Percentiles rank a stretch among this genome's conserved stretches.
Evolutionary conservation across 2,888 invertebrate genomes (phyloP).

Genomic region (Tenthredo distinguenda): DNA sequence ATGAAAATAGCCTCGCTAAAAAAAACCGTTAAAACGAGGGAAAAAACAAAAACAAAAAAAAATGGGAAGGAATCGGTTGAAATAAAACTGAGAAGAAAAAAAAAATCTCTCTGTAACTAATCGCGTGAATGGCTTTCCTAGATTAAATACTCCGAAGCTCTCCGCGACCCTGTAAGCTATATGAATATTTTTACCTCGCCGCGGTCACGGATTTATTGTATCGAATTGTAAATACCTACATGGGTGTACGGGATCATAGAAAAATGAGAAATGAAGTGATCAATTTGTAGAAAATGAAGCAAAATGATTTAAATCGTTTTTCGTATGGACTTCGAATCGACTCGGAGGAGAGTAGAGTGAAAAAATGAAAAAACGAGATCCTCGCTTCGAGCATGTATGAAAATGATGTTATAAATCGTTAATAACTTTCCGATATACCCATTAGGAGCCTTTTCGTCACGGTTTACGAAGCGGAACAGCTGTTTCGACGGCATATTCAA

Average conservation of each 20-base stretch:
- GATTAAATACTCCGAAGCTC: constrained; percentile 5
- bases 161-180: neutral
- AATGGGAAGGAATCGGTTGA: neutral
- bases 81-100: neutral
- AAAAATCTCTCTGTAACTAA: neutral
- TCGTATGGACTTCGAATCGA: neutral
- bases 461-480: constrained; percentile 24
- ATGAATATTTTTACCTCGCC: constrained; percentile 12
- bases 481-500: neutral
- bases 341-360: neutral
- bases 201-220: constrained; percentile 5
- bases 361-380: neutral
- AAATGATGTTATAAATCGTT: constrained; percentile 3
- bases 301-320: neutral
- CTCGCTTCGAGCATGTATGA: neutral
- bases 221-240: neutral
- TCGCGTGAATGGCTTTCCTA: neutral
- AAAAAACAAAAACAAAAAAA: neutral
- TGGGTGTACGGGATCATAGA: neutral
- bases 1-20: neutral
- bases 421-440: constrained; percentile 38
- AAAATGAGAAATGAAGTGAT: neutral
- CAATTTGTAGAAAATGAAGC: neutral
- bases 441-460: constrained; percentile 19
- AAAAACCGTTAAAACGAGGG: neutral